phyloP scores from a whole-genome alignment of 2,113 vertebrate genomes.

The Siniperca knerii region DNA sequence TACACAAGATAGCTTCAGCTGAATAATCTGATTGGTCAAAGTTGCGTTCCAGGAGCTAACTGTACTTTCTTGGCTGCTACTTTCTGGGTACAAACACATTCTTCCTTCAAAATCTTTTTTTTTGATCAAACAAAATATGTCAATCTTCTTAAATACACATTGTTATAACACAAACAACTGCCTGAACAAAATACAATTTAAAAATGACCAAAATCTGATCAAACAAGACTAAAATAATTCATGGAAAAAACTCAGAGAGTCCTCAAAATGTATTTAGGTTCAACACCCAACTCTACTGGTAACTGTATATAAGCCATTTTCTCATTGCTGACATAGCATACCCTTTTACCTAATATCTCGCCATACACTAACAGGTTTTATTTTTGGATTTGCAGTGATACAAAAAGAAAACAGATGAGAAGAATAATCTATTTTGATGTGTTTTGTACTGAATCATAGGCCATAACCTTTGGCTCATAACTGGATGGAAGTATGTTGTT shows the following conservation, averaged over 20 bases:
- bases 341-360: background rate
- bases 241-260: background rate
- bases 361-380: background rate
- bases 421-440: conserved; percentile 20
- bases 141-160: background rate
- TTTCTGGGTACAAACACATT: background rate
- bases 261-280: background rate
- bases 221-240: background rate
- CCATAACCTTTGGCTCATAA: conserved; percentile 39
- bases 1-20: background rate
- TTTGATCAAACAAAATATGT: background rate
- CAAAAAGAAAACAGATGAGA: conserved; percentile 5
- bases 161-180: background rate
- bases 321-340: no score
- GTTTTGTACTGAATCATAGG: conserved; percentile 24
- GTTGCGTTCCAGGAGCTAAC: background rate
- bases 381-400: background rate
- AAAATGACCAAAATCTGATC: background rate
- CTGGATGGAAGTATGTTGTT: conserved; percentile 36
- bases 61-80: background rate
- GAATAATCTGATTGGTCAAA: background rate
- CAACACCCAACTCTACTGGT: background rate
- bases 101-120: no score
- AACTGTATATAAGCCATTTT: background rate
- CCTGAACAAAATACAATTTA: background rate